Conservation (phyloP, 2,888 invertebrate genomes). For the Lycocerus yunnanus region DNA sequence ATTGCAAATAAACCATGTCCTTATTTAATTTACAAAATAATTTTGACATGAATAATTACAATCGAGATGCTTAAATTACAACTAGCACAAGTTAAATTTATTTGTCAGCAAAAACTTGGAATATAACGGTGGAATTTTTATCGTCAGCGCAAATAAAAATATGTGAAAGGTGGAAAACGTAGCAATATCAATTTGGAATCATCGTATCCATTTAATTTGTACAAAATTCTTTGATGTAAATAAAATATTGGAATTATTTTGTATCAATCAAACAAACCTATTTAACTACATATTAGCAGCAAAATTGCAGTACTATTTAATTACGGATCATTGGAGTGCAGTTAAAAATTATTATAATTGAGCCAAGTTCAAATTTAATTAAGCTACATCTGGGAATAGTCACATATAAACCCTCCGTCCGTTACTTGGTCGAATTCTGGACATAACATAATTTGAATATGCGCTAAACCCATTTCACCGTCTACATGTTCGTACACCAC, state of each 20-base stretch:
- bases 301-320: neutral
- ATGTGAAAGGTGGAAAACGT: neutral
- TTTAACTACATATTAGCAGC: too few relatives aligned
- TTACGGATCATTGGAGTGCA: neutral
- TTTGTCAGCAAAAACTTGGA: neutral
- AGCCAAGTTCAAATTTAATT: constrained; percentile 12
- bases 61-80: neutral
- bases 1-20: neutral
- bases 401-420: constrained; percentile 18
- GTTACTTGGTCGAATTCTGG: constrained; percentile 28
- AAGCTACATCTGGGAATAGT: constrained; percentile 9
- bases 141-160: neutral
- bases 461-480: constrained; percentile 23
- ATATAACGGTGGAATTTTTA: neutral
- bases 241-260: neutral
- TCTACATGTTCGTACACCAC: constrained; percentile 23
- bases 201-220: neutral
- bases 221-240: neutral
- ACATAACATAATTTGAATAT: constrained; percentile 34
- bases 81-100: neutral
- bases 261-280: neutral
- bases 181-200: neutral
- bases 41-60: neutral
- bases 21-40: neutral
- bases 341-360: neutral